Evolutionary conservation across 1,140 invertebrate species (phyloP).

Genomic region (Hermetia illucens): DNA sequence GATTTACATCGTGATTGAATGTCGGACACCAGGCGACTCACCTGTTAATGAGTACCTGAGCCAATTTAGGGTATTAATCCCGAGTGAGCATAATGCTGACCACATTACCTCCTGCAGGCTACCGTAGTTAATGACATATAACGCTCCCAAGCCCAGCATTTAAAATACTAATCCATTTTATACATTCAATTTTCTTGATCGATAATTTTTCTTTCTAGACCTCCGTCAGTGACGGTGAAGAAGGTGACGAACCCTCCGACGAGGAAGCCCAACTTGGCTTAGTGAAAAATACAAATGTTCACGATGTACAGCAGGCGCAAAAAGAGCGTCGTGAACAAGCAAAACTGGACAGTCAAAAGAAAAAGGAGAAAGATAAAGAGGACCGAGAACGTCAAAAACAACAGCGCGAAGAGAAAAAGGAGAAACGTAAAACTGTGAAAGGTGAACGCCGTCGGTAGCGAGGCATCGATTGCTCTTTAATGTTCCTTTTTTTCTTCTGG

Average conservation of each 20-base stretch:
- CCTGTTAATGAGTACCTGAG: too few species aligned
- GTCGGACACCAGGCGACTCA: too few species aligned
- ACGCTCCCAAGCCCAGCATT: too few species aligned
- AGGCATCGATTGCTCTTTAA: neutral
- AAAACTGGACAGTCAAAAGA: slow-evolving; percentile 59
- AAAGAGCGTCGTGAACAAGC: slow-evolving; percentile 63
- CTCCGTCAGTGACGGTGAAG: slow-evolving; percentile 21
- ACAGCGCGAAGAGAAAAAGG: slow-evolving; percentile 70
- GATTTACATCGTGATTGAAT: too few species aligned
- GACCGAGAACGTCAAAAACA: slow-evolving; percentile 72
- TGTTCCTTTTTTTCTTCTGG: too few species aligned
- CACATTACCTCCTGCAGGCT: too few species aligned
- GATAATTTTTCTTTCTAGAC: slow-evolving; percentile 15
- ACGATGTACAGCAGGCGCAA: slow-evolving; percentile 55
- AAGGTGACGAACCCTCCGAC: slow-evolving; percentile 16
- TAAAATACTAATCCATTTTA: too few species aligned
- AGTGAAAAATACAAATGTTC: slow-evolving; percentile 61
- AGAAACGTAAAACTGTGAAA: slow-evolving; percentile 77
- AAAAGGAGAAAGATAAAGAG: slow-evolving; percentile 79
- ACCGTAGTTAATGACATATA: too few species aligned
- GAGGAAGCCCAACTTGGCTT: slow-evolving; percentile 28
- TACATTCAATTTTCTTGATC: too few species aligned
- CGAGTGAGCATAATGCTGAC: too few species aligned
- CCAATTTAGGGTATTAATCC: too few species aligned
- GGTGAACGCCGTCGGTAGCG: slow-evolving; percentile 71